Conservation (phyloP, 2,888 invertebrate species). For the Xanthia togata region DNA sequence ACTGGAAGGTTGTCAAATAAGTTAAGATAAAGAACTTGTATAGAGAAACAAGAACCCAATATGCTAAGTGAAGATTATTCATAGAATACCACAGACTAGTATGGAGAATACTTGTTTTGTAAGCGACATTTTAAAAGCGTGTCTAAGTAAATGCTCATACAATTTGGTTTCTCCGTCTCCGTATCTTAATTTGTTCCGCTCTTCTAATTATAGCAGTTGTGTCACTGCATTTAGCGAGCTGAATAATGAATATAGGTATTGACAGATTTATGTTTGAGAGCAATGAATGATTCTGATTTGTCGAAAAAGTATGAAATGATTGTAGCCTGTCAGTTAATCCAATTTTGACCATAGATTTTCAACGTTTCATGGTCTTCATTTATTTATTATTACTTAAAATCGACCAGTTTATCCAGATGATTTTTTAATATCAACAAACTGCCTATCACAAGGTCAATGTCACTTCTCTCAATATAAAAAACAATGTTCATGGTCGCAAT, state of each 20-base stretch:
- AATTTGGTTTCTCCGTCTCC: conserved; percentile 25
- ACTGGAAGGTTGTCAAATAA: conserved; percentile 34
- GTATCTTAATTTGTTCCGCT: conserved; percentile 30
- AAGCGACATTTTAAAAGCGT: conserved; percentile 32
- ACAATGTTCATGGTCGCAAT: conserved; percentile 20
- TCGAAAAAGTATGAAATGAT: not conserved
- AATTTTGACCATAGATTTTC: not conserved
- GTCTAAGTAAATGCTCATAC: conserved; percentile 38
- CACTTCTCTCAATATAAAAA: conserved; percentile 37
- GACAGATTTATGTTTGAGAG: conserved; percentile 13
- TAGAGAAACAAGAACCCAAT: conserved; percentile 24
- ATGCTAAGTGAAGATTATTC: conserved; percentile 34
- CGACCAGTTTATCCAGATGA: conserved; percentile 10
- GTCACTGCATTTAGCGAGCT: conserved; percentile 34
- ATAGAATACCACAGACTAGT: conserved; percentile 25
- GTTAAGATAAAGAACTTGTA: conserved; percentile 18
- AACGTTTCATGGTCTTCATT: not conserved
- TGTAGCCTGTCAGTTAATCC: not conserved
- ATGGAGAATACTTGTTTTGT: conserved; percentile 25
- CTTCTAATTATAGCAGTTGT: conserved; percentile 41
- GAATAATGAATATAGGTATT: conserved; percentile 6
- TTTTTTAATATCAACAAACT: conserved; percentile 36
- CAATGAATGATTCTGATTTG: not conserved
- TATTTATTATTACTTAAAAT: not conserved
- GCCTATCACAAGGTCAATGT: conserved; percentile 54